These are phyloP conservation scores for Indri indri DNA, from an alignment of 2,113 vertebrate genomes.

Conservation along the genomic window DNA sequence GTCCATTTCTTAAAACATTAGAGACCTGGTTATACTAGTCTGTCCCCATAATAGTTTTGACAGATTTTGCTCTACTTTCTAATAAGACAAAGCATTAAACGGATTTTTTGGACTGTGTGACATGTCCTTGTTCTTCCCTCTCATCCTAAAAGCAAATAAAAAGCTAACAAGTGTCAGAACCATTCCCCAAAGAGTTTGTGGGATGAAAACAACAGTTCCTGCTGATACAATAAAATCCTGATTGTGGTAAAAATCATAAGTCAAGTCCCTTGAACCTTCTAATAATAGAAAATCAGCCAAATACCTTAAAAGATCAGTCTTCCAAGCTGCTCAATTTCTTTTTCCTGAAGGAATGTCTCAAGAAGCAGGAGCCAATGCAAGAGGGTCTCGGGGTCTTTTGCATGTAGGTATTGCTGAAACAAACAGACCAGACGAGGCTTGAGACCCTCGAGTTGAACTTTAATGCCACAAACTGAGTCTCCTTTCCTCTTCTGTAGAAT, in stretches of 20 bases:
- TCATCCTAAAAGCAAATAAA: background rate
- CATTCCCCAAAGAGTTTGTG: background rate
- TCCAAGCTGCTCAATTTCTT: background rate
- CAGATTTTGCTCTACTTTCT: background rate
- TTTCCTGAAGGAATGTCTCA: background rate
- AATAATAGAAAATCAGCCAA: background rate
- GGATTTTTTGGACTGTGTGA: background rate
- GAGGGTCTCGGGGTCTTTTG: background rate
- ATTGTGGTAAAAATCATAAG: background rate
- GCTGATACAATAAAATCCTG: background rate
- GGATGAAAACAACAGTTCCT: background rate
- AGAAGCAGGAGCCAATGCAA: background rate
- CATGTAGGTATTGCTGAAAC: background rate
- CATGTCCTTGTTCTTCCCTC: background rate
- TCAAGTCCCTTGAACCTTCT: background rate
- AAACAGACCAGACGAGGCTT: background rate
- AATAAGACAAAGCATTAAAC: background rate
- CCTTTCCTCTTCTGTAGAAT: background rate
- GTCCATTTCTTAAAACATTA: background rate
- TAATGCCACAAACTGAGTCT: background rate
- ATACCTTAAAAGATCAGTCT: background rate
- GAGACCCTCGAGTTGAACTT: background rate
- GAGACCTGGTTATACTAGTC: background rate
- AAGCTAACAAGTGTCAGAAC: background rate
- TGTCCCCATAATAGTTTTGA: background rate